Conservation (phyloP, 2,113 vertebrate genomes). For the Balaeniceps rex region DNA sequence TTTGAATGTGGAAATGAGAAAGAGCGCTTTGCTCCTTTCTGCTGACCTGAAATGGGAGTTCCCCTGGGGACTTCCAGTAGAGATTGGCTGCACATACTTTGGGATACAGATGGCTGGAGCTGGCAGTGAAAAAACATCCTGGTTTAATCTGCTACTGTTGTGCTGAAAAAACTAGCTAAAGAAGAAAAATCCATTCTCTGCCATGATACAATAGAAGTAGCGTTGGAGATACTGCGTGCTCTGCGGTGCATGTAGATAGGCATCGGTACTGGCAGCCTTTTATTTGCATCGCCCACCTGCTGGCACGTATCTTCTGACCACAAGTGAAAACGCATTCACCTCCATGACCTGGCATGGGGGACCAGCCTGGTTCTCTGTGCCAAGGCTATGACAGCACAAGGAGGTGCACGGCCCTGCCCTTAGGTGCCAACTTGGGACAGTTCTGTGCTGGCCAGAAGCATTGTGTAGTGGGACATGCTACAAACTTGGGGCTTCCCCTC, state of each 20-base stretch:
- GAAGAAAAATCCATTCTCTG: not conserved
- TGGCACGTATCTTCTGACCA: not conserved
- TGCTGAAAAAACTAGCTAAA: not conserved
- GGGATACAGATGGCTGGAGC: not conserved
- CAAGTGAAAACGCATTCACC: not conserved
- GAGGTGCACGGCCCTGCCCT: not conserved
- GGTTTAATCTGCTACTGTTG: not conserved
- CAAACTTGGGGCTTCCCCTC: not conserved
- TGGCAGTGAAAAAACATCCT: not conserved
- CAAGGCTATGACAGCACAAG: not conserved
- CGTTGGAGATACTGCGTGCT: not conserved
- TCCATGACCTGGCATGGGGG: accelerated
- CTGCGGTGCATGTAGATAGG: not conserved
- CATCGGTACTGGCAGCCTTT: not conserved
- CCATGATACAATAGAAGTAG: not conserved
- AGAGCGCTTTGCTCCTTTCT: not conserved
- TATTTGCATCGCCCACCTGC: not conserved
- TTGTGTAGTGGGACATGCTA: not conserved
- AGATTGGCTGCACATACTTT: not conserved
- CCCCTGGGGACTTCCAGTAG: not conserved
- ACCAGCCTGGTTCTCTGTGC: accelerated
- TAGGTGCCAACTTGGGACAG: not conserved
- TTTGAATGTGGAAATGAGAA: not conserved
- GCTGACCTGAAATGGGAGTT: not conserved
- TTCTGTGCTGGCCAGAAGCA: not conserved